phyloP scores from a whole-genome alignment of 2,888 invertebrate species.

The Dioctria linearis region DNA sequence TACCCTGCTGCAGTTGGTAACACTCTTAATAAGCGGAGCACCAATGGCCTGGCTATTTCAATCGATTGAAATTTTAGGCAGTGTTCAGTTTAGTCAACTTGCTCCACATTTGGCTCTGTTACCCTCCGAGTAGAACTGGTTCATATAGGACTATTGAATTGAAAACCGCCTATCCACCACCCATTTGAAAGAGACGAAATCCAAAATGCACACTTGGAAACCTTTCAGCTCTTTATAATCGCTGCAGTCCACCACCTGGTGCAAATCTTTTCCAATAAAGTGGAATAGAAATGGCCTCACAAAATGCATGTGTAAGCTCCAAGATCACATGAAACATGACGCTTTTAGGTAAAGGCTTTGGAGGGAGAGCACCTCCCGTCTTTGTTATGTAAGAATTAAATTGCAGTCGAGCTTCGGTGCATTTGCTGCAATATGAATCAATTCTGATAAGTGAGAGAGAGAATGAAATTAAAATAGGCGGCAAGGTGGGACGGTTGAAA shows the following conservation, averaged over 20 bases:
- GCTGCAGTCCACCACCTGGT: constrained; percentile 16
- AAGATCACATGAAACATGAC: constrained; percentile 1
- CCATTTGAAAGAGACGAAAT: not conserved
- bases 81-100: not conserved
- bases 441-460: not conserved
- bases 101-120: not conserved
- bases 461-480: not conserved
- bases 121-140: not conserved
- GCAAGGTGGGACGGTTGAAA: not conserved
- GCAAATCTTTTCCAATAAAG: not conserved
- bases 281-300: not conserved
- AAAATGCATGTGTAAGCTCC: not conserved
- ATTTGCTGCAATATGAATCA: not conserved
- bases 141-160: no score
- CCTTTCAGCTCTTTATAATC: not conserved
- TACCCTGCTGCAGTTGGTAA: not conserved
- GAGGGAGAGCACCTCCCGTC: not conserved
- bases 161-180: not conserved
- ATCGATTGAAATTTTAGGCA: constrained; percentile 14
- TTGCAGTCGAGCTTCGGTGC: not conserved
- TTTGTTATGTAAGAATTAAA: not conserved
- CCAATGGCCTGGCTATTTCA: not conserved
- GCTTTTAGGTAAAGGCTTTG: not conserved
- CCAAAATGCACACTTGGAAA: not conserved
- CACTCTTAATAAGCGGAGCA: not conserved